A percentile compares a stretch with the other conserved stretches of the same genome.
Evolutionary conservation across 2,888 invertebrate species (phyloP).

Genomic region (Nomada hirtipes): DNA sequence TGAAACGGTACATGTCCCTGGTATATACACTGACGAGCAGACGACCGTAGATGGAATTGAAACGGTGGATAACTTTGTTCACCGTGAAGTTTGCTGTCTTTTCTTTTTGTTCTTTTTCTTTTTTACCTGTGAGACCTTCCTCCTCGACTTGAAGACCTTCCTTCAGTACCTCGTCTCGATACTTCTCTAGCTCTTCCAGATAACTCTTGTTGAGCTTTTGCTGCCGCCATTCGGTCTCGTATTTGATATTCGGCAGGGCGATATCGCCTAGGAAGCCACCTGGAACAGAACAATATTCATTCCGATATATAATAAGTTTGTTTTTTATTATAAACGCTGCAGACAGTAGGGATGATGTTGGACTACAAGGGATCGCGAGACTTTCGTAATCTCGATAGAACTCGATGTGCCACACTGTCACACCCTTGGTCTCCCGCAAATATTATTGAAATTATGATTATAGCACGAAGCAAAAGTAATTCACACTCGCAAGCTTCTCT

Average conservation of each 20-base stretch:
- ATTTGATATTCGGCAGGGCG: constrained; percentile 88
- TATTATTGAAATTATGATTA: too few relatives aligned
- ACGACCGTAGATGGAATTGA: not conserved
- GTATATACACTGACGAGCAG: not conserved
- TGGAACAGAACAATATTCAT: constrained; percentile 85
- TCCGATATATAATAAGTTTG: too few relatives aligned
- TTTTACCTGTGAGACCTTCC: constrained; percentile 90
- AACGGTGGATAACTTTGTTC: not conserved
- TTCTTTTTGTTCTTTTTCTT: not conserved
- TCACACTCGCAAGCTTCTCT: too few relatives aligned
- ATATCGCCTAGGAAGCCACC: constrained; percentile 94
- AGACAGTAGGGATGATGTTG: too few relatives aligned
- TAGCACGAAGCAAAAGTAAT: not conserved
- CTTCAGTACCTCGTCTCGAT: constrained; percentile 92
- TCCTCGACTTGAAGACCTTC: constrained; percentile 94
- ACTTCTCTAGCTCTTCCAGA: constrained; percentile 92
- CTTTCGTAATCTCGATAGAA: too few relatives aligned
- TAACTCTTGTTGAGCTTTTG: constrained; percentile 88
- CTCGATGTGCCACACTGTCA: too few relatives aligned
- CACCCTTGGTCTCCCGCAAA: too few relatives aligned
- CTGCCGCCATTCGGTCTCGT: constrained; percentile 85
- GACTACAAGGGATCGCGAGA: too few relatives aligned
- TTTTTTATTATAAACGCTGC: too few relatives aligned
- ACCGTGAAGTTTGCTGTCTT: not conserved
- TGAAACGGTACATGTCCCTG: constrained; percentile 63